A percentile compares a stretch with the other conserved stretches of the same genome.
Conservation (phyloP, 2,888 invertebrate species). For the Melinaea menophilus region DNA sequence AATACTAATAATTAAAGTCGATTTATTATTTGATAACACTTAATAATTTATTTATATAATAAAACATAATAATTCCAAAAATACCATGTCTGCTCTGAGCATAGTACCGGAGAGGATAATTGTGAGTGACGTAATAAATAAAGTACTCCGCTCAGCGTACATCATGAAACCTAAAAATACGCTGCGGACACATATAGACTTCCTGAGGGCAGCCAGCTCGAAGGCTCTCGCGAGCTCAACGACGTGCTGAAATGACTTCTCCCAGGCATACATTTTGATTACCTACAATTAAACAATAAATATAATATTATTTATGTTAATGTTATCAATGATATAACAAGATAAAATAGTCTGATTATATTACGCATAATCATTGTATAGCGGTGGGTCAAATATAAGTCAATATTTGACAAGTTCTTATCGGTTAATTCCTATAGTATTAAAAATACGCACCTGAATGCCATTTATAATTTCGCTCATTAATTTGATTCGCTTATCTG, state of each 20-base stretch:
- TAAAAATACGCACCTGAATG: slow-evolving; percentile 80
- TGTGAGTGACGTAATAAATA: slow-evolving; percentile 79
- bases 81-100: slow-evolving; percentile 61
- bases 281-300: slow-evolving; percentile 68
- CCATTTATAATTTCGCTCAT: slow-evolving; percentile 94
- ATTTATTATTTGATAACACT: background rate
- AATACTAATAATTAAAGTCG: too few relatives aligned
- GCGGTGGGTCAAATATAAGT: too few relatives aligned
- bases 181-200: slow-evolving; percentile 81
- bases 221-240: slow-evolving; percentile 77
- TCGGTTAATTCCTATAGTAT: background rate
- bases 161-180: slow-evolving; percentile 83
- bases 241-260: slow-evolving; percentile 86
- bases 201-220: slow-evolving; percentile 77
- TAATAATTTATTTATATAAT: slow-evolving; percentile 2
- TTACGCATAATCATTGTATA: too few relatives aligned
- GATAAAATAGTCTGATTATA: background rate
- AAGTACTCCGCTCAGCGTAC: slow-evolving; percentile 83
- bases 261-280: slow-evolving; percentile 98
- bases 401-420: too few relatives aligned
- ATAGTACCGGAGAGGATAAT: slow-evolving; percentile 54
- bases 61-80: slow-evolving; percentile 17
- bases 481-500: slow-evolving; percentile 89
- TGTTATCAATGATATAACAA: background rate
- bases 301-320: background rate